A percentile compares a stretch with the other conserved stretches of the same genome.
Evolutionary conservation across 2,888 invertebrate species (phyloP).

Genomic region (Rapana venosa): DNA sequence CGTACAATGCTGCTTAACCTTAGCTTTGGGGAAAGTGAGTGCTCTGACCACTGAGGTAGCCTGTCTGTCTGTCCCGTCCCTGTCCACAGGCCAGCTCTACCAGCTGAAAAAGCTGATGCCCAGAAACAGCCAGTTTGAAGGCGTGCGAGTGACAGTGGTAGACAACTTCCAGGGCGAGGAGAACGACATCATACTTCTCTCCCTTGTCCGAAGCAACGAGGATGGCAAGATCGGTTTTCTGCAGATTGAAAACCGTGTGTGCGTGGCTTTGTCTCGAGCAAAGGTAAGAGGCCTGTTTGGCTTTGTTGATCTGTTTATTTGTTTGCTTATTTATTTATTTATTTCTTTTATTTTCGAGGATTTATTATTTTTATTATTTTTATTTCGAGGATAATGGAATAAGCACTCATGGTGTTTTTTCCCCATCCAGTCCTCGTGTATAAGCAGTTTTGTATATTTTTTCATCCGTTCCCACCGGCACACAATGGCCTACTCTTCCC

Average conservation of each 20-base stretch:
- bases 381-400: too few species aligned
- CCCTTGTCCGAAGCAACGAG: conserved; percentile 75
- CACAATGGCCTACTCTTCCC: too few species aligned
- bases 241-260: conserved; percentile 70
- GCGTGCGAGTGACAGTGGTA: conserved; percentile 65
- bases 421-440: too few species aligned
- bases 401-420: too few species aligned
- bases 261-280: conserved; percentile 76
- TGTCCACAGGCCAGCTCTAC: conserved; percentile 18
- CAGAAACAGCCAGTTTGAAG: conserved; percentile 48
- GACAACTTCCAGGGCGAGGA: conserved; percentile 77
- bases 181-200: conserved; percentile 76
- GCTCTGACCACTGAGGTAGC: too few species aligned
- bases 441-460: too few species aligned
- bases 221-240: conserved; percentile 71
- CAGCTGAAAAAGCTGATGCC: conserved; percentile 27
- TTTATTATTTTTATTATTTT: too few species aligned
- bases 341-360: too few species aligned
- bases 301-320: not conserved
- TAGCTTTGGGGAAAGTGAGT: too few species aligned
- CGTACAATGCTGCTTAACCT: too few species aligned
- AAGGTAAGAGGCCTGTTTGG: conserved; percentile 46
- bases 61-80: too few species aligned
- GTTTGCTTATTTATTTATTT: not conserved
- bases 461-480: too few species aligned